Conservation (phyloP, 1,140 invertebrate species). For the Paracyclopina nana region DNA sequence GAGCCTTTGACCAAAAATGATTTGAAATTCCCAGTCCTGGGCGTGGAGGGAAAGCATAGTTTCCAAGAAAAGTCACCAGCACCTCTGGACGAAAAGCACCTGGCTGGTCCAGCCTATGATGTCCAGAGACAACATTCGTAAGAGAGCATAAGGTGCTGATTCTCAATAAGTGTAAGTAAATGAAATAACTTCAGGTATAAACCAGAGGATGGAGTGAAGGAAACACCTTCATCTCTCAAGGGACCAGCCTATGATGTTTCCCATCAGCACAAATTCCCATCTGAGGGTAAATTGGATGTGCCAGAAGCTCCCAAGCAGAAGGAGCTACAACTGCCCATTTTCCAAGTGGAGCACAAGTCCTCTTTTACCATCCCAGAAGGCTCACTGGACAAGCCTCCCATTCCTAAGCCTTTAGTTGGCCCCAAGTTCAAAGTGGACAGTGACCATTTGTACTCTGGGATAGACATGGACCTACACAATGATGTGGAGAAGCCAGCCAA, state of each 20-base stretch:
- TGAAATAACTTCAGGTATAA: too few species aligned
- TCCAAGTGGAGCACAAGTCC: constrained; percentile 8
- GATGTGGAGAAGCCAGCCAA: constrained; percentile 6
- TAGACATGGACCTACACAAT: constrained; percentile 4
- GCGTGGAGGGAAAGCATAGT: constrained; percentile 4
- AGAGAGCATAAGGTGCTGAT: too few species aligned
- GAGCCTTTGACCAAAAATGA: not conserved
- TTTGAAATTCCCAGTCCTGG: constrained; percentile 9
- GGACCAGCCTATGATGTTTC: constrained; percentile 10
- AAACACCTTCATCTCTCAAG: not conserved
- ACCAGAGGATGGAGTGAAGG: too few species aligned
- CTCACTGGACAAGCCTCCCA: not conserved
- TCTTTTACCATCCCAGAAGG: not conserved
- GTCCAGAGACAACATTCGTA: constrained; percentile 3
- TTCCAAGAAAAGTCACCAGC: constrained; percentile 11
- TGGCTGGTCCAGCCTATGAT: constrained; percentile 5
- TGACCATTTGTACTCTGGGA: constrained; percentile 9
- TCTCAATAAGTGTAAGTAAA: too few species aligned
- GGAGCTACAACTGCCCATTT: not conserved
- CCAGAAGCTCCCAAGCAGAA: not conserved
- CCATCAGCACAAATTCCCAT: constrained; percentile 11
- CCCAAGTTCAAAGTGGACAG: constrained; percentile 13
- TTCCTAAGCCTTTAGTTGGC: not conserved
- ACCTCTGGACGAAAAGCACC: not conserved
- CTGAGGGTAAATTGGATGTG: constrained; percentile 8